These are phyloP conservation scores for Ammospiza caudacuta DNA, from an alignment of 2,113 vertebrate genomes.

Conservation along the genomic window DNA sequence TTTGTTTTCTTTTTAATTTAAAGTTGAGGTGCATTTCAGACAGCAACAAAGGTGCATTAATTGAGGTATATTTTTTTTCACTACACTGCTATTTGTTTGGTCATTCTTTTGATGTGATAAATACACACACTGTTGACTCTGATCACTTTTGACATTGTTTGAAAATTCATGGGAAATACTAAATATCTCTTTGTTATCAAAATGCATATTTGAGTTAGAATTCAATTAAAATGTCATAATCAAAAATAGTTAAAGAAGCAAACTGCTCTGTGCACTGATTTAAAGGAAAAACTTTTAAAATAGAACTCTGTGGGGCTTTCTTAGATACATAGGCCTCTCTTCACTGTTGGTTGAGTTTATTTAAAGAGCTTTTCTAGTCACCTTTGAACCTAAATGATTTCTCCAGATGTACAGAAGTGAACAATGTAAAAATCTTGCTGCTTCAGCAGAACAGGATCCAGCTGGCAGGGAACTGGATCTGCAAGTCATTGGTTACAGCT, in stretches of 20 bases:
- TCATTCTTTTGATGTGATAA: not conserved
- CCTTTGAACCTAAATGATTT: constrained; percentile 87
- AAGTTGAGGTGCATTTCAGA: not conserved
- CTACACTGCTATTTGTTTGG: not conserved
- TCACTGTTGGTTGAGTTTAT: constrained; percentile 81
- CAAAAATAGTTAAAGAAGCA: constrained; percentile 15
- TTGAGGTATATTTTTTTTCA: not conserved
- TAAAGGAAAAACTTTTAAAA: constrained; percentile 25
- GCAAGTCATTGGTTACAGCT: constrained; percentile 96
- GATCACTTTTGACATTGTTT: not conserved
- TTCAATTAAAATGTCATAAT: constrained; percentile 59
- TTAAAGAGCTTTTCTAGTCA: constrained; percentile 86
- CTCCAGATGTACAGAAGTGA: constrained; percentile 93
- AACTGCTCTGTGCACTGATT: constrained; percentile 28
- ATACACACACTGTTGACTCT: not conserved
- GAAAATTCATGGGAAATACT: constrained; percentile 4
- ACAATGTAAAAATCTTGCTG: constrained; percentile 87
- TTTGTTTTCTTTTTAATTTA: not conserved
- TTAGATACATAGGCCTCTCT: constrained; percentile 69
- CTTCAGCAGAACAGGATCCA: constrained; percentile 92
- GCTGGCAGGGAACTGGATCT: constrained; percentile 86
- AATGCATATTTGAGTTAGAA: constrained; percentile 18
- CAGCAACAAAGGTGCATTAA: not conserved
- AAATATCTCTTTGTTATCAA: constrained; percentile 30
- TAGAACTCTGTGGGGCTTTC: constrained; percentile 55